These are phyloP conservation scores for Koerneria pararmatus DNA, from an alignment of 2,888 invertebrate genomes.

Conservation along the genomic window DNA sequence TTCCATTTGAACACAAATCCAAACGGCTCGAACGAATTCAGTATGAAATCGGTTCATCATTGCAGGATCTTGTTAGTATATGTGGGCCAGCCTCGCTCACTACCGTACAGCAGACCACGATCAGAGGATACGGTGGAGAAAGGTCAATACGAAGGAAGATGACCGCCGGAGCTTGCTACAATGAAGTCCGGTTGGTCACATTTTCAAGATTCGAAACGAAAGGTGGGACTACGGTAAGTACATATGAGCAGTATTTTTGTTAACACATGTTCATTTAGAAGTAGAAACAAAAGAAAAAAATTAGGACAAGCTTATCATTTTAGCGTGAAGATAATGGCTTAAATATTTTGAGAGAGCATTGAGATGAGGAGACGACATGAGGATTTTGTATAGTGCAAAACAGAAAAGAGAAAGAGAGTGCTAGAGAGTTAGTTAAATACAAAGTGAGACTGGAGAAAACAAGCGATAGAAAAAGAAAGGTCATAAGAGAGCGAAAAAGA, in stretches of 20 bases:
- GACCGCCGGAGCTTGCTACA: neutral
- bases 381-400: conserved; percentile 1
- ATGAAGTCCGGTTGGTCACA: neutral
- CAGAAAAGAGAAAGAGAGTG: neutral
- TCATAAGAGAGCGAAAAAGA: too few species aligned
- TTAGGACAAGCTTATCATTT: neutral
- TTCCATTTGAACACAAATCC: neutral
- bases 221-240: too few species aligned
- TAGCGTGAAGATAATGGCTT: neutral
- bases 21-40: neutral
- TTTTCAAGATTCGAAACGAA: neutral
- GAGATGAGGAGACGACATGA: conserved; percentile 5
- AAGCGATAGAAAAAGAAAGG: too few species aligned
- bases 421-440: conserved; percentile 1
- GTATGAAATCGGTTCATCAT: neutral
- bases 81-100: conserved; percentile 43
- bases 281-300: neutral
- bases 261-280: too few species aligned
- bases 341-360: neutral
- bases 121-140: conserved; percentile 39
- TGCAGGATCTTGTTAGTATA: conserved; percentile 28
- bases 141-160: conserved; percentile 15
- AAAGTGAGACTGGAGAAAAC: too few species aligned
- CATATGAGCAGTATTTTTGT: too few species aligned
- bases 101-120: conserved; percentile 37